These are phyloP conservation scores for Melanotaenia nigrans DNA, from an alignment of 2,797 vertebrate genomes.

Conservation along the genomic window DNA sequence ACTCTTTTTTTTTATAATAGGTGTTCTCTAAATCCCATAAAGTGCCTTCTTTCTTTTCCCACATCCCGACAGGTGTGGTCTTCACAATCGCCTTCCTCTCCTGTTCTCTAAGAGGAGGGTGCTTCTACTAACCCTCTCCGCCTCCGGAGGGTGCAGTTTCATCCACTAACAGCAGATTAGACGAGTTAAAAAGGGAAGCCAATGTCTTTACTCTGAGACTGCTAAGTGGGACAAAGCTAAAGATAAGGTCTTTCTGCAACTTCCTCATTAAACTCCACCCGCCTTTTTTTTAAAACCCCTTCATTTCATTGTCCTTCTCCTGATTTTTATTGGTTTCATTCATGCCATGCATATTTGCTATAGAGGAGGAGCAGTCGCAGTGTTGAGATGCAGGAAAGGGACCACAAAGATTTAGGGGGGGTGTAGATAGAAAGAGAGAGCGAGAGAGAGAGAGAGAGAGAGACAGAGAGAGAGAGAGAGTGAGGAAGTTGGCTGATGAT, in stretches of 20 bases:
- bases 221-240: conserved; percentile 24
- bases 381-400: conserved; percentile 63
- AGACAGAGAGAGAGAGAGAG: conserved; percentile 49
- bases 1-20: conserved; percentile 65
- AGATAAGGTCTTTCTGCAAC: conserved; percentile 19
- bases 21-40: conserved; percentile 58
- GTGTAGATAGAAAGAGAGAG: conserved; percentile 54
- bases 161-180: conserved; percentile 52
- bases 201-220: conserved; percentile 53
- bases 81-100: conserved; percentile 37
- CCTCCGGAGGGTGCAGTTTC: conserved; percentile 36
- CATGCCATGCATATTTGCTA: conserved; percentile 84
- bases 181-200: conserved; percentile 32
- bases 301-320: conserved; percentile 56
- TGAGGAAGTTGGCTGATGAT: too few relatives aligned
- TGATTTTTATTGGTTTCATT: conserved; percentile 65
- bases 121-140: conserved; percentile 44
- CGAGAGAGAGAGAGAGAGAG: conserved; percentile 46
- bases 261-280: conserved; percentile 19
- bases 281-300: conserved; percentile 33
- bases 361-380: conserved; percentile 72
- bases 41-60: conserved; percentile 51
- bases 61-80: conserved; percentile 65
- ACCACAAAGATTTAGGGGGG: conserved; percentile 30
- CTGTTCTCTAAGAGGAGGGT: conserved; percentile 39